Conservation (phyloP, 2,797 vertebrate genomes). For the Odontamblyopus lacepedii region DNA sequence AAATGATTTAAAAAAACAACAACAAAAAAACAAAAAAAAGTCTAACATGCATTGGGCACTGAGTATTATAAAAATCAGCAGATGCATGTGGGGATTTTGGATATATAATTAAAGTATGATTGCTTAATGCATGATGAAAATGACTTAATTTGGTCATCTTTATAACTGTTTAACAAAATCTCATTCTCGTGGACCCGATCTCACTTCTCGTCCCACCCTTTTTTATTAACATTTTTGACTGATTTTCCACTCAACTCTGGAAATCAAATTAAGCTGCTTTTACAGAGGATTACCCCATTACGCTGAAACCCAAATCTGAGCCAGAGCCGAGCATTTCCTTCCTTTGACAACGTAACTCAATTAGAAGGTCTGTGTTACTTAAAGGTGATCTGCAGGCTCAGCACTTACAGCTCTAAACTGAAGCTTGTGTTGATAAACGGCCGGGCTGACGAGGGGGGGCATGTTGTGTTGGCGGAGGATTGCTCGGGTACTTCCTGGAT, state of each 20-base stretch:
- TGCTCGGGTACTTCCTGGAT: conserved; percentile 8
- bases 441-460: conserved; percentile 1
- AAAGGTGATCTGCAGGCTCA: not conserved
- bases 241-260: conserved; percentile 8
- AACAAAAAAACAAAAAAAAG: no score
- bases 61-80: no score
- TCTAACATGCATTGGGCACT: no score
- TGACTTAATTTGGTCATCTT: no score
- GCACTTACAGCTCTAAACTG: not conserved
- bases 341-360: conserved; percentile 2
- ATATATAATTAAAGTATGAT: no score
- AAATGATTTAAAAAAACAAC: no score
- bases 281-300: conserved; percentile 35
- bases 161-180: no score
- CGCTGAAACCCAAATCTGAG: conserved; percentile 41
- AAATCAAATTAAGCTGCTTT: conserved; percentile 38
- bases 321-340: conserved; percentile 29
- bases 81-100: no score
- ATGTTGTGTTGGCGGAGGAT: not conserved
- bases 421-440: conserved; percentile 1
- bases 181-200: no score
- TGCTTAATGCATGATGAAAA: no score
- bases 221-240: not conserved
- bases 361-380: not conserved
- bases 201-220: no score